phyloP scores from a whole-genome alignment of 2,888 invertebrate species.

The Tetrapedia diversipes region DNA sequence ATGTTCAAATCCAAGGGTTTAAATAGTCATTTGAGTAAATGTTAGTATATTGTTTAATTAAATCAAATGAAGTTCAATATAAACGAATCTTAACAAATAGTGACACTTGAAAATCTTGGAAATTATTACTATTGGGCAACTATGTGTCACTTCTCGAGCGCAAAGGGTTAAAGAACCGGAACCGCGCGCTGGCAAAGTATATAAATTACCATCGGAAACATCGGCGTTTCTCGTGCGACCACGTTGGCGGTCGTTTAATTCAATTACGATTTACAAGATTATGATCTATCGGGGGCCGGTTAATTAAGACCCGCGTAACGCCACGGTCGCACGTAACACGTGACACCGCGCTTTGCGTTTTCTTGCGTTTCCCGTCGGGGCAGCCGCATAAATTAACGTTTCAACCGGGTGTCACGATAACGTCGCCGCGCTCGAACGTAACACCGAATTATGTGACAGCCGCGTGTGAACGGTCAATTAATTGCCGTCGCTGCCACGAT shows the following conservation, averaged over 20 bases:
- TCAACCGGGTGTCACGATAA: constrained; percentile 48
- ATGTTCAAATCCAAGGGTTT: no score
- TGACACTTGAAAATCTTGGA: no score
- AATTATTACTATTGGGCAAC: no score
- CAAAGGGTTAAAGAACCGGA: constrained; percentile 66
- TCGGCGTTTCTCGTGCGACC: constrained; percentile 40
- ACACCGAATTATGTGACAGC: constrained; percentile 51
- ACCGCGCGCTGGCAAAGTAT: constrained; percentile 38
- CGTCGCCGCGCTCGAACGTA: constrained; percentile 38
- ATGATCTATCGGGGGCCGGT: constrained; percentile 51
- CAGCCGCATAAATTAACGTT: constrained; percentile 49
- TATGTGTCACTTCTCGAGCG: no score
- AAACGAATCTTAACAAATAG: no score
- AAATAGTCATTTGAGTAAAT: no score
- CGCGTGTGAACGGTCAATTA: constrained; percentile 46
- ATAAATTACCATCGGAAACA: constrained; percentile 61
- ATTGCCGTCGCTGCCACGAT: constrained; percentile 35
- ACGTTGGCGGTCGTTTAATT: constrained; percentile 50
- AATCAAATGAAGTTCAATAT: no score
- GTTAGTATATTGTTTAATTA: no score
- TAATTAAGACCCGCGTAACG: constrained; percentile 52
- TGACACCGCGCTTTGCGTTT: constrained; percentile 30
- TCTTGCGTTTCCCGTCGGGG: constrained; percentile 32
- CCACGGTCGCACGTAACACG: constrained; percentile 19
- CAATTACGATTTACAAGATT: constrained; percentile 58